Percentiles rank a stretch among this genome's conserved stretches.
Conservation (phyloP, 2,113 vertebrate genomes). For the Lota lota region DNA sequence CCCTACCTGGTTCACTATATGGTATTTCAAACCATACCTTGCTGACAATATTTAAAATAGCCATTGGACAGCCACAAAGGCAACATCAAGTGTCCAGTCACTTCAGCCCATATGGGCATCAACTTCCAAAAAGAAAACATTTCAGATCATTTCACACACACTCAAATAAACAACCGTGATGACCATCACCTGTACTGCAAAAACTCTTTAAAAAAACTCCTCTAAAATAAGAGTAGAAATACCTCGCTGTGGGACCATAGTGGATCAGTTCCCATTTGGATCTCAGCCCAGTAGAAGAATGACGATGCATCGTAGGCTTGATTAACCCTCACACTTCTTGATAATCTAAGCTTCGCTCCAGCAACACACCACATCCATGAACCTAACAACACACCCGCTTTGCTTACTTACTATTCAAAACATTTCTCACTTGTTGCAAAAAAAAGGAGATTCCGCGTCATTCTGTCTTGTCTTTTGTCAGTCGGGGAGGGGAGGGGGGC, state of each 20-base stretch:
- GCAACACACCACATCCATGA: constrained; percentile 35
- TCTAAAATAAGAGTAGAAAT: constrained; percentile 36
- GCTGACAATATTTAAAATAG: no score
- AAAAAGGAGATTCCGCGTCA: constrained; percentile 63
- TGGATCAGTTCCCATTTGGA: constrained; percentile 70
- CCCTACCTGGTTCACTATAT: no score
- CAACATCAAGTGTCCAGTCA: no score
- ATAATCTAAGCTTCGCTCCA: constrained; percentile 39
- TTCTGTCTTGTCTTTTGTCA: constrained; percentile 66
- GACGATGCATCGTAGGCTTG: constrained; percentile 63
- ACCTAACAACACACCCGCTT: constrained; percentile 42
- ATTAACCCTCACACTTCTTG: constrained; percentile 53
- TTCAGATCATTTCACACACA: background rate
- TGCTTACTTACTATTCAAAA: constrained; percentile 72
- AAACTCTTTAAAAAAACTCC: background rate
- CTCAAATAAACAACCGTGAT: no score
- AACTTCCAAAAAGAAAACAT: background rate
- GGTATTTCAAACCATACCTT: no score
- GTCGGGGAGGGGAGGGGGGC: constrained; percentile 7
- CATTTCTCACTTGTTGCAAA: constrained; percentile 71
- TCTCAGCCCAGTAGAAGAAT: constrained; percentile 40
- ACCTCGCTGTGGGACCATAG: constrained; percentile 69
- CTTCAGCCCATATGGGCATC: no score
- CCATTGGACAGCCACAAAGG: no score
- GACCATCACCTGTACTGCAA: no score